These are phyloP conservation scores for Boloria selene DNA, from an alignment of 2,888 invertebrate genomes.

Conservation along the genomic window DNA sequence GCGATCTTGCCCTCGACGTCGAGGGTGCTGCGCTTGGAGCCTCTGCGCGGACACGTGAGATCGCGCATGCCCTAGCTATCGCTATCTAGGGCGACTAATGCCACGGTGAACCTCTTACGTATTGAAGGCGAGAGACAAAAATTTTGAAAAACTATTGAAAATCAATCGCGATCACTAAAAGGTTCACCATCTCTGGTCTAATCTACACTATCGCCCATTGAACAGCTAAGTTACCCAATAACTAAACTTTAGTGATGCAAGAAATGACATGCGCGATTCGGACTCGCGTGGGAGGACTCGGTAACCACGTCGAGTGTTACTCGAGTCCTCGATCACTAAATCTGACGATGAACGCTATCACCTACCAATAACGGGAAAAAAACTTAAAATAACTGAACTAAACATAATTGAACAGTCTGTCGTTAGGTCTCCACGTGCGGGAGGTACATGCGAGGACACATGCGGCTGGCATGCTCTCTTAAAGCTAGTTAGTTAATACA, in stretches of 20 bases:
- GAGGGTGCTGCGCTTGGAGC: conserved; percentile 77
- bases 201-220: conserved; percentile 21
- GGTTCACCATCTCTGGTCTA: conserved; percentile 7
- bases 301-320: conserved; percentile 15
- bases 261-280: conserved; percentile 31
- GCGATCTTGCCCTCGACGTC: conserved; percentile 80
- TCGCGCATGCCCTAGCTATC: conserved; percentile 28
- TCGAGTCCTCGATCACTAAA: conserved; percentile 19
- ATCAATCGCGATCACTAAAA: background rate
- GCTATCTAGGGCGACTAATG: conserved; percentile 10
- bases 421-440: conserved; percentile 33
- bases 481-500: conserved; percentile 11
- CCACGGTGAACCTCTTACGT: background rate
- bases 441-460: conserved; percentile 33
- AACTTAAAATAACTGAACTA: conserved; percentile 38
- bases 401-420: conserved; percentile 43
- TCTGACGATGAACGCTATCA: conserved; percentile 21
- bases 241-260: conserved; percentile 19
- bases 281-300: conserved; percentile 15
- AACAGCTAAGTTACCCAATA: conserved; percentile 13
- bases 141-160: background rate
- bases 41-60: conserved; percentile 51
- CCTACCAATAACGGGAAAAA: conserved; percentile 31
- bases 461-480: conserved; percentile 30
- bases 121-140: too few relatives aligned